Conservation (phyloP, 2,888 invertebrate genomes). For the Charanyca ferruginea region DNA sequence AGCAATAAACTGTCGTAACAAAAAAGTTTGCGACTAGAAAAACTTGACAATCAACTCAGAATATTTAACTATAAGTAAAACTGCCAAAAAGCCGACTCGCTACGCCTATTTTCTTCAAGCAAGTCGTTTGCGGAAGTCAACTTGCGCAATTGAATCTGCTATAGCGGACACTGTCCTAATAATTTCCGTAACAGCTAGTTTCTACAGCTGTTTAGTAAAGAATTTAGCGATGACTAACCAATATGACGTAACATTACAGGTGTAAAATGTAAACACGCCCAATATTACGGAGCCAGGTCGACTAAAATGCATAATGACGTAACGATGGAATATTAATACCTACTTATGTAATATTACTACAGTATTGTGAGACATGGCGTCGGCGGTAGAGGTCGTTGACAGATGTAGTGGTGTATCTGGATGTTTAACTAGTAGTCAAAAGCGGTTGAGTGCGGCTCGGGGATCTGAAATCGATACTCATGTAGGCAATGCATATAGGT, state of each 20-base stretch:
- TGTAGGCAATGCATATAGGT: background rate
- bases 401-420: background rate
- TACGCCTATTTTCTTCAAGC: constrained; percentile 10
- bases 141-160: constrained; percentile 29
- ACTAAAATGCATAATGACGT: constrained; percentile 41
- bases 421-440: background rate
- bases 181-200: constrained; percentile 15
- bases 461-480: background rate
- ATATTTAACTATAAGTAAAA: background rate
- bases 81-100: constrained; percentile 1
- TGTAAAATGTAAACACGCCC: constrained; percentile 6
- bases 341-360: constrained; percentile 59
- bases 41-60: background rate
- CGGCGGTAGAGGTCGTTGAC: constrained; percentile 51
- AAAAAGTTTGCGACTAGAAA: constrained; percentile 4
- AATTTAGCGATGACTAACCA: constrained; percentile 42
- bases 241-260: constrained; percentile 33
- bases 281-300: constrained; percentile 5
- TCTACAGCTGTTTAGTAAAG: background rate
- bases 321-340: constrained; percentile 37
- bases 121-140: constrained; percentile 35
- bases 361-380: constrained; percentile 39
- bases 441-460: background rate
- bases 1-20: background rate
- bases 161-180: constrained; percentile 9